Evolutionary conservation across 2,113 vertebrate genomes (phyloP).

Genomic region (Callospermophilus lateralis): DNA sequence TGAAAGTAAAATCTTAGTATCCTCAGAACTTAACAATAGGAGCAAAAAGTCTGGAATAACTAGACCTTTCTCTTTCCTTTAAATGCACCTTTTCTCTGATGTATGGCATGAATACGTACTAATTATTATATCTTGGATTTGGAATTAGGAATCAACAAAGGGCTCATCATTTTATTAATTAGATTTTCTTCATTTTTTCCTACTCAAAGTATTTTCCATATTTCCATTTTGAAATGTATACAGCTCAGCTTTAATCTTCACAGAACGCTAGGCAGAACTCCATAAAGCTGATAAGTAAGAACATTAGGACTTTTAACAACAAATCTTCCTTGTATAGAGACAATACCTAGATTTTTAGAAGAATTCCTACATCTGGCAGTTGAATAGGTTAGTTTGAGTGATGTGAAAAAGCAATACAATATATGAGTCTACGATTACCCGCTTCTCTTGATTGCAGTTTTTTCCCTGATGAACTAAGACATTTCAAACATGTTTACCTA

Average conservation of each 20-base stretch:
- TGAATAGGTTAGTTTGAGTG: not conserved
- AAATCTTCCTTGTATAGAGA: not conserved
- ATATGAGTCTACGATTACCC: not conserved
- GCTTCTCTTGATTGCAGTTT: not conserved
- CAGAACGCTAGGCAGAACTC: not conserved
- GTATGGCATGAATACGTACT: not conserved
- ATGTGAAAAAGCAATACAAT: not conserved
- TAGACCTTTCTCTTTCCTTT: not conserved
- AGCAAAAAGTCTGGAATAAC: not conserved
- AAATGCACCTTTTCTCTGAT: not conserved
- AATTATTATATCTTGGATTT: not conserved
- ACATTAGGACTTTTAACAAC: not conserved
- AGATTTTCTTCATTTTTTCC: not conserved
- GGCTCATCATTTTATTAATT: not conserved
- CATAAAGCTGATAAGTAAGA: not conserved
- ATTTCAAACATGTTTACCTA: not conserved
- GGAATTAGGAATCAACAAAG: slow-evolving; percentile 7
- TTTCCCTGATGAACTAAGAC: not conserved
- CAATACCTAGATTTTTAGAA: not conserved
- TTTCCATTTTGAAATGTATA: slow-evolving; percentile 34
- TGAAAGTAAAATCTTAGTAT: not conserved
- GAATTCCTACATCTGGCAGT: not conserved
- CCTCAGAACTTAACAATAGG: not conserved
- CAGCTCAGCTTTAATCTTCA: not conserved
- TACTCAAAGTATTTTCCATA: not conserved